Evolutionary conservation across 92 coral and sea anemone genomes (phyloP), one percentile per base, ranked within the genome.

Genomic region (Metridium senile): DNA sequence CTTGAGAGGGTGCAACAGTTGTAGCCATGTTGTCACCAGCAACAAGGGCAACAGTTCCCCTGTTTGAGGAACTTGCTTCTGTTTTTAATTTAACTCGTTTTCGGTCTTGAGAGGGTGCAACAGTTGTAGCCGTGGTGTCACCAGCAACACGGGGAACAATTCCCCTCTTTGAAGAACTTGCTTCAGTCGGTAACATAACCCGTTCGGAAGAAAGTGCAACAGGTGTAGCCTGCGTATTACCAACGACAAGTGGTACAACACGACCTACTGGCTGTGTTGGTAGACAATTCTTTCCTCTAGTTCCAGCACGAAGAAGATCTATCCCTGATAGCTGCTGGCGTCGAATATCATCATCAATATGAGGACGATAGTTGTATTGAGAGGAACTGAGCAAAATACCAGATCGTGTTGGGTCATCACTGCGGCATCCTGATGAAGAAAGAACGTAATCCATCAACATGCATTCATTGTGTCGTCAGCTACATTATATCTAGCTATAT

Each of bases 261-360:
- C 83, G 68, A 31, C 83, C 83, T 25, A 78, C 83, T 30, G 83
- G 83, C 23, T 74, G 83, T 62, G 74, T 26, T 39, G 33, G 33
- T 32, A 20, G 10, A 10, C 22, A 56, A 20, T 31, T 9, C 20
- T 54, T 51, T 3, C 83, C 57, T 46, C 68, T 74, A 11, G 94
- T 89, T 58, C 95, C 95, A n/a, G 29, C 68, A 75, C 54, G 85
- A 1, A 90, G 76, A 51, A 87, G 95, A 63, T 90, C 91, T 27
- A 74, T 58, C 7, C 79, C 58, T 23, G 91, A 86, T 61, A 82
- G 85, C 51, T 82, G 91, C 57, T 75, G 91, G 26, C 89, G 35
- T 28, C 65, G 68, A 0, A 90, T 53, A 13, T 84, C 87, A 45
- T 87, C 82, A 66, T 81, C 89, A 19, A 90, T 78, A 59, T 72